Evolutionary conservation across 37 sponge, comb jelly and placozoan species (phyloP), one percentile per base, ranked within the genome.

Genomic region (Crambe crambe): DNA sequence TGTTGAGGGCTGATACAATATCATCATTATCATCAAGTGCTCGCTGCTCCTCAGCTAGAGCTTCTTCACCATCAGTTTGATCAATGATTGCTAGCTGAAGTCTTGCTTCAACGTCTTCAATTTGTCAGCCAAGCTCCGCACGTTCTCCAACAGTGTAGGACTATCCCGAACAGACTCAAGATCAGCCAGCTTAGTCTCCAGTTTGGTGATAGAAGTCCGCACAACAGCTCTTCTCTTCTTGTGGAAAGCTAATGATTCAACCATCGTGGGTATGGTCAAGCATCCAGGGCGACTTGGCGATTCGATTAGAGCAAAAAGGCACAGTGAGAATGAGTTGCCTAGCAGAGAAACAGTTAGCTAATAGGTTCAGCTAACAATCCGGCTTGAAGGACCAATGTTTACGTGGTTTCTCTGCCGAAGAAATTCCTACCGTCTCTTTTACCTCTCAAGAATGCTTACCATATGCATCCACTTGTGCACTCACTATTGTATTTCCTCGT

Each of bases 211-310:
- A n/a, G 83, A 82, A 51, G 74, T 54, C 20, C 83, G 20, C 10
- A 74, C 37, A 35, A 82, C 83, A 22, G 51, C 67, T 74, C 83
- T 73, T 51, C 74, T 73, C 68, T 68, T 80, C 39, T 76, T 76
- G 76, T 76, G 76, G 17, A 76, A 76, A 5, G 63, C 25, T 20
- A 61, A 27, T 23, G 10, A 15, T 47, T 47, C 51, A 47, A 12
- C 51, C 51, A 47, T 47, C n/a, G n/a, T n/a, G n/a, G n/a, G n/a
- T n/a, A 47, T 47, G 18, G 3, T 27, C 5, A 21, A 20, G 18
- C 18, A 5, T 21, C 2, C 23, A 2, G 3, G 67, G 34, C 23
- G 18, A 27, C 67, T 12, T 15, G 10, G 12, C 6, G 10, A 47
- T 47, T 47, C 51, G 6, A 15, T 47, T 6, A 15, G 51, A 47